phyloP scores from a whole-genome alignment of 2,113 vertebrate genomes.

The Catharus bicknelli region DNA sequence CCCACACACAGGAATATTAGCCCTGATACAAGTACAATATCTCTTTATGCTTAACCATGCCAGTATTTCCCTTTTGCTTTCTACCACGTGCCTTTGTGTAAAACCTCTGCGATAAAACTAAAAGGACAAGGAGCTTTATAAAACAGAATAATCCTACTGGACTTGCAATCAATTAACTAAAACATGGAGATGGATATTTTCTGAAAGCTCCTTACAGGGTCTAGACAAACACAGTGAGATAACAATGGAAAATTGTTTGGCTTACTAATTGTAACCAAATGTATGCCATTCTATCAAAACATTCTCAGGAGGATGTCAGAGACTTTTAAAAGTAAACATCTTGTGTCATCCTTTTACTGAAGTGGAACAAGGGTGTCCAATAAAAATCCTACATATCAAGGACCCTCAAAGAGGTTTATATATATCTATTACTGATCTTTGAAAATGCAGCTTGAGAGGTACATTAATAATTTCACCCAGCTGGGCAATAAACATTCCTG shows the following conservation, averaged over 20 bases:
- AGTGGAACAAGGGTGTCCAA: conserved; percentile 42
- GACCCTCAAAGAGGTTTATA: conserved; percentile 40
- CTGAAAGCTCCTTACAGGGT: conserved; percentile 30
- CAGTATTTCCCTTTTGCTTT: conserved; percentile 17
- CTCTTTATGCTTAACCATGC: not conserved
- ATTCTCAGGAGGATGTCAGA: conserved; percentile 62
- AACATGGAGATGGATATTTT: conserved; percentile 10
- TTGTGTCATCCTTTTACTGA: conserved; percentile 68
- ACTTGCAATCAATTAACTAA: conserved; percentile 34
- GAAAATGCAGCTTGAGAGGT: conserved; percentile 72
- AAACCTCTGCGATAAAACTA: conserved; percentile 19
- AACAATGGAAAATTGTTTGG: conserved; percentile 67
- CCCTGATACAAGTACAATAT: conserved; percentile 13
- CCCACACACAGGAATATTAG: conserved; percentile 11
- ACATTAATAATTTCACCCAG: conserved; percentile 75
- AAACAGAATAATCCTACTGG: conserved; percentile 13
- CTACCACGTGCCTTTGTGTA: not conserved
- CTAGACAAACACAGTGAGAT: conserved; percentile 61
- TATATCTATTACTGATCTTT: conserved; percentile 61
- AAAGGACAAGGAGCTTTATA: not conserved
- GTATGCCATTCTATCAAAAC: conserved; percentile 66
- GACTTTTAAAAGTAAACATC: conserved; percentile 58
- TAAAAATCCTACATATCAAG: conserved; percentile 58
- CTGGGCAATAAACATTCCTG: conserved; percentile 81
- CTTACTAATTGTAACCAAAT: conserved; percentile 72